Percentiles rank a stretch among this genome's conserved stretches.
phyloP scores from a whole-genome alignment of 1,140 invertebrate species.

The Caenorhabditis elegans region DNA sequence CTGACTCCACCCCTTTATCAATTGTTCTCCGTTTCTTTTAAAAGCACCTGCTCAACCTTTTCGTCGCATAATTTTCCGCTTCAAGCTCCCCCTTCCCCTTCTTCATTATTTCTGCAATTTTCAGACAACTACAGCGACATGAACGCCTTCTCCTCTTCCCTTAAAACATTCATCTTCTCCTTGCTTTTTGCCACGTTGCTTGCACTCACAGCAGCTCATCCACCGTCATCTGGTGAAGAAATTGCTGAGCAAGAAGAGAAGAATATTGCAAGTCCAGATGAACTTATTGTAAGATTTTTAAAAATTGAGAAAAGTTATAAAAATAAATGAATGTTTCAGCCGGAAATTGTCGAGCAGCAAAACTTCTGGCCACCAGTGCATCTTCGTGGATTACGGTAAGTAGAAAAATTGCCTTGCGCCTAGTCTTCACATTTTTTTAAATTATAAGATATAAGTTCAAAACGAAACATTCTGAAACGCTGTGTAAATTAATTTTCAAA shows the following conservation, averaged over 20 bases:
- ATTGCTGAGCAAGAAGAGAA: neutral
- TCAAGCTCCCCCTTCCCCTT: neutral
- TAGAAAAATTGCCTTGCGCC: neutral
- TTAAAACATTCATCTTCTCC: neutral
- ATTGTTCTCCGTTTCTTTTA: neutral
- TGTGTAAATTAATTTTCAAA: no score
- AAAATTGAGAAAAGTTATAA: no score
- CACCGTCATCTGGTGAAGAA: neutral
- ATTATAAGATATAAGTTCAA: no score
- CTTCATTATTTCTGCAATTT: no score
- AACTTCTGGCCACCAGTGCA: slow-evolving; percentile 14
- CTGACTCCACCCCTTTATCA: neutral
- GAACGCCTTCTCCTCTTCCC: neutral
- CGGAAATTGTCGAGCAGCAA: neutral
- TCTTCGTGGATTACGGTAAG: slow-evolving; percentile 19
- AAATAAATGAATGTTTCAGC: neutral
- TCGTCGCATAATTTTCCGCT: neutral
- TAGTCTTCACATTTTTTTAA: neutral
- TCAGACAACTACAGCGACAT: neutral
- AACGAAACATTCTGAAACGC: no score
- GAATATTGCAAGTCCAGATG: neutral
- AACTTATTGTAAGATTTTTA: neutral
- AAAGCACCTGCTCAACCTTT: no score
- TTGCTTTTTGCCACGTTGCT: neutral
- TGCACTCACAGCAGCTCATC: neutral